Evolutionary conservation across 2,113 vertebrate species (phyloP).

Genomic region (Sinocyclocheilus maitianheensis): DNA sequence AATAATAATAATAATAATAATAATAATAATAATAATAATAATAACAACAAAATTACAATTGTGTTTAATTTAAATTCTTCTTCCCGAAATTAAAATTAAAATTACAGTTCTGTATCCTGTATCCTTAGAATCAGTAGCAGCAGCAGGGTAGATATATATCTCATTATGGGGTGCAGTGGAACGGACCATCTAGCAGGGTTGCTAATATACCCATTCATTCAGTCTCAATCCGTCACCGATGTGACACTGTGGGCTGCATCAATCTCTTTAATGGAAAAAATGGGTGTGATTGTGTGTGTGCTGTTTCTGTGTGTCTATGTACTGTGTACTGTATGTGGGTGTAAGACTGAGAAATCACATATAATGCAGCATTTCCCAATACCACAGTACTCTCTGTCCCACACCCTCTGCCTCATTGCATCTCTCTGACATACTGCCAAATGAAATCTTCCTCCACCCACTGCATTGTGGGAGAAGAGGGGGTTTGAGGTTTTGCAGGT

Average conservation of each 20-base stretch:
- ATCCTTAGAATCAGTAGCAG: conserved; percentile 1
- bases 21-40: too few relatives aligned
- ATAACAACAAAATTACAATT: too few relatives aligned
- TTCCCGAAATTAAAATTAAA: neutral
- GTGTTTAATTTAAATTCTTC: too few relatives aligned
- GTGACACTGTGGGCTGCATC: conserved; percentile 71
- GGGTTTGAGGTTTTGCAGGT: conserved; percentile 4
- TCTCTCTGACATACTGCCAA: conserved; percentile 16
- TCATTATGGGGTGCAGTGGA: conserved; percentile 34
- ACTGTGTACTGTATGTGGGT: neutral
- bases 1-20: too few relatives aligned
- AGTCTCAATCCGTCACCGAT: conserved; percentile 67
- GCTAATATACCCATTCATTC: conserved; percentile 77
- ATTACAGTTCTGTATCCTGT: neutral
- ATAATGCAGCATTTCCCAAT: conserved; percentile 39
- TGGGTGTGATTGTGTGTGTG: conserved; percentile 30
- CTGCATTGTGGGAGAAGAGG: neutral
- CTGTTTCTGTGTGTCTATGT: neutral
- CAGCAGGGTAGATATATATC: conserved; percentile 7
- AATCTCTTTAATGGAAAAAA: conserved; percentile 76
- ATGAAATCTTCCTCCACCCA: conserved; percentile 22
- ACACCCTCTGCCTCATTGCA: conserved; percentile 16
- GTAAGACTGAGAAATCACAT: conserved; percentile 30
- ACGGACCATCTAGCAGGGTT: conserved; percentile 40
- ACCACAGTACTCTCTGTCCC: conserved; percentile 6